A percentile compares a stretch with the other conserved stretches of the same genome.
Conservation (phyloP, 2,113 vertebrate genomes). For the Phodopus roborovskii region DNA sequence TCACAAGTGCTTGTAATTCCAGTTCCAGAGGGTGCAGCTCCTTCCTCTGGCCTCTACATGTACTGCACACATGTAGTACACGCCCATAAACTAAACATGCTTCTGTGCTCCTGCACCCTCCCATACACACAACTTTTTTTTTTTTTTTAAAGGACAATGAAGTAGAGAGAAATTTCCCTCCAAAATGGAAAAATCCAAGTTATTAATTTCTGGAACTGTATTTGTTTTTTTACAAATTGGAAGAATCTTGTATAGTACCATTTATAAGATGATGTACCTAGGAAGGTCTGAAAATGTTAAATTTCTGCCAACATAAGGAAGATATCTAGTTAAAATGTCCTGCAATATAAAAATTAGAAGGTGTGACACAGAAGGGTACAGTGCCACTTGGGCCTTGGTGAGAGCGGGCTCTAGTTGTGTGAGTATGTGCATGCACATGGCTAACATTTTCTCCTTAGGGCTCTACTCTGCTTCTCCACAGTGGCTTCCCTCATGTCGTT, state of each 20-base stretch:
- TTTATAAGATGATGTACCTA: background rate
- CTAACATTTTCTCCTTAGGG: background rate
- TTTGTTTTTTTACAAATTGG: conserved; percentile 16
- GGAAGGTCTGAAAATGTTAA: background rate
- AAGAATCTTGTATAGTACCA: conserved; percentile 27
- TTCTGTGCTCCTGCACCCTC: background rate
- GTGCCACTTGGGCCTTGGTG: background rate
- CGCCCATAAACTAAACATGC: background rate
- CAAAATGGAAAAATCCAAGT: conserved; percentile 45
- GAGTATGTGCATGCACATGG: background rate
- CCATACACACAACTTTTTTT: too few species aligned
- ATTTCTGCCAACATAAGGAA: conserved; percentile 44
- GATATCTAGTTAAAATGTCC: conserved; percentile 51
- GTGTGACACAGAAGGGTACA: background rate
- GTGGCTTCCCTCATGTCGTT: background rate
- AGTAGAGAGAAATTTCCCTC: background rate
- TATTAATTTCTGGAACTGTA: conserved; percentile 26
- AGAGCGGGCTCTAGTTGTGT: background rate
- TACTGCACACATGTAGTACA: background rate
- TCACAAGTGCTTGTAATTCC: background rate
- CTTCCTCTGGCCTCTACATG: background rate
- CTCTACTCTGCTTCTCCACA: background rate
- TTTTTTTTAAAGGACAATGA: background rate
- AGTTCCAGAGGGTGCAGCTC: too few species aligned
- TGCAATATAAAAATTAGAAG: conserved; percentile 2